These are phyloP conservation scores for Pyrrhosoma nymphula DNA, from an alignment of 2,888 invertebrate species.

Conservation along the genomic window DNA sequence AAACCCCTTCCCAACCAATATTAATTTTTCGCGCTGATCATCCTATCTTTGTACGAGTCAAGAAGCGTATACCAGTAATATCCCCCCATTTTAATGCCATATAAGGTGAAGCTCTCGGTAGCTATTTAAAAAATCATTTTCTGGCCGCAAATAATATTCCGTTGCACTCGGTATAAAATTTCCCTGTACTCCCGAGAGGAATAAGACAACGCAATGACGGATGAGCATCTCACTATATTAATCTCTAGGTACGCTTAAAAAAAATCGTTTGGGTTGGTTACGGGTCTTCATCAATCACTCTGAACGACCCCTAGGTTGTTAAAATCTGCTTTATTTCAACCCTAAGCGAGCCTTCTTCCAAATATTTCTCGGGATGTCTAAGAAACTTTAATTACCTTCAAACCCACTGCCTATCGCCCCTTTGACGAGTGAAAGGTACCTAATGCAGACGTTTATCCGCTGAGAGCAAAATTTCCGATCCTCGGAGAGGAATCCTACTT, in stretches of 20 bases:
- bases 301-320: background rate
- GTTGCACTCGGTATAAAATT: no score
- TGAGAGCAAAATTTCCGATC: background rate
- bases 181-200: no score
- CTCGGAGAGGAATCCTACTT: background rate
- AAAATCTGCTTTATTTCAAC: background rate
- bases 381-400: constrained; percentile 4
- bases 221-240: no score
- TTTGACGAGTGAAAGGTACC: background rate
- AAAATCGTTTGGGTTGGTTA: background rate
- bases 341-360: background rate
- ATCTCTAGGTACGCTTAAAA: background rate
- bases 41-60: no score
- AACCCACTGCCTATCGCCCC: background rate
- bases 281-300: background rate
- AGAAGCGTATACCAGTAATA: no score
- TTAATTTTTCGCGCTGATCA: no score
- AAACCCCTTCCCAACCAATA: no score
- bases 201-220: no score
- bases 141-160: no score
- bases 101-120: no score
- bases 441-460: background rate
- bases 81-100: no score
- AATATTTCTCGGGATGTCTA: background rate
- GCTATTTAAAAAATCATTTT: no score